Conservation (phyloP, 2,113 vertebrate genomes). For the Protobothrops mucrosquamatus region DNA sequence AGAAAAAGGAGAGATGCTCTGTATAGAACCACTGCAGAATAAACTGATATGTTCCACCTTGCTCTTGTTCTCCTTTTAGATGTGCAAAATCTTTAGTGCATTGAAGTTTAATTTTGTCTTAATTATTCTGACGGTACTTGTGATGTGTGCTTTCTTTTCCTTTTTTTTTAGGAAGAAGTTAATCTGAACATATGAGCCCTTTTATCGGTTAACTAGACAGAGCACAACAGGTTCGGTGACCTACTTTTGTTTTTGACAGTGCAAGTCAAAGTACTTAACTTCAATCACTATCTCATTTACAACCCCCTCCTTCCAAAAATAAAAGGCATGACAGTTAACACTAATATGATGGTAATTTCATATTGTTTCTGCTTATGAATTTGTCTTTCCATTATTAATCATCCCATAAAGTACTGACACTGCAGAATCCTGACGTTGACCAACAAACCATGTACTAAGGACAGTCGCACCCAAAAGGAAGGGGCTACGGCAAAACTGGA, state of each 20-base stretch:
- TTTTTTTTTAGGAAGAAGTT: not conserved
- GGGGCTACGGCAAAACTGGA: constrained; percentile 73
- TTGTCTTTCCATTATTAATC: constrained; percentile 98
- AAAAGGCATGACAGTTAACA: constrained; percentile 79
- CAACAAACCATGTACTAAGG: constrained; percentile 99
- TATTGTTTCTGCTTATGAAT: constrained; percentile 96
- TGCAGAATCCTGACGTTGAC: constrained; percentile 94
- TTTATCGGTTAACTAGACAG: constrained; percentile 75
- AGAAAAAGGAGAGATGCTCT: constrained; percentile 21
- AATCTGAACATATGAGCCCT: constrained; percentile 44
- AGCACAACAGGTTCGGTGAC: constrained; percentile 74
- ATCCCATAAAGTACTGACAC: constrained; percentile 98
- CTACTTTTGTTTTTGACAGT: constrained; percentile 74
- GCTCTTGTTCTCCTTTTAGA: constrained; percentile 23
- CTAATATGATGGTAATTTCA: constrained; percentile 84
- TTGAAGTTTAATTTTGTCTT: constrained; percentile 6
- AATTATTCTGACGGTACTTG: constrained; percentile 7
- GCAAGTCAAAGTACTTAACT: constrained; percentile 79
- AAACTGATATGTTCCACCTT: constrained; percentile 2
- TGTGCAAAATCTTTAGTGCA: constrained; percentile 41
- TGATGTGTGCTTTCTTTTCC: not conserved
- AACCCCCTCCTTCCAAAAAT: constrained; percentile 64
- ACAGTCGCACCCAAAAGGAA: constrained; percentile 94
- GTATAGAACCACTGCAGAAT: constrained; percentile 59
- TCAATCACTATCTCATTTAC: constrained; percentile 81